Conservation (phyloP, 1,140 invertebrate genomes). For the Steinernema khuongi region DNA sequence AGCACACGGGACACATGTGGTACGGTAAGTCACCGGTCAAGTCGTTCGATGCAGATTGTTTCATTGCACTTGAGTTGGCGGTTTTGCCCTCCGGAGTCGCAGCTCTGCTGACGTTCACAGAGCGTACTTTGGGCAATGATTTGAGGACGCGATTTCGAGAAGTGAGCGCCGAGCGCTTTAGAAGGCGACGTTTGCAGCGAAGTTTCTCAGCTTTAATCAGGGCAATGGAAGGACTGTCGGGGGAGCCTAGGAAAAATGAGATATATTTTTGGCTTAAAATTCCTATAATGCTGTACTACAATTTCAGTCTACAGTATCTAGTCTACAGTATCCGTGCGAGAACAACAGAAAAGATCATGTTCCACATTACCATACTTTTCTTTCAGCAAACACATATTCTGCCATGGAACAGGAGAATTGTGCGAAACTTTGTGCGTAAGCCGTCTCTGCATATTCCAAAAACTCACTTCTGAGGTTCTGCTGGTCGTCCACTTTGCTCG, state of each 20-base stretch:
- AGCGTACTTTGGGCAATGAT: not conserved
- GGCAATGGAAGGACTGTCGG: not conserved
- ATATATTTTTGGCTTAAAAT: not conserved
- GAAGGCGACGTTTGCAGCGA: not conserved
- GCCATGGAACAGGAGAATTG: not conserved
- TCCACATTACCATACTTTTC: no score
- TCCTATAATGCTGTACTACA: no score
- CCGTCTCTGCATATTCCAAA: no score
- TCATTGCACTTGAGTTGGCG: not conserved
- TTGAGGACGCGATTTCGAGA: not conserved
- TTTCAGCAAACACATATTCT: no score
- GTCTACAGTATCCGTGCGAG: no score
- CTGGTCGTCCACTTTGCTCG: not conserved
- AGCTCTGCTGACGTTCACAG: not conserved
- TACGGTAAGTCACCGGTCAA: conserved; percentile 25
- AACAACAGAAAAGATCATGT: no score
- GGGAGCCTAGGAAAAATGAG: not conserved
- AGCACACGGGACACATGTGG: conserved; percentile 50
- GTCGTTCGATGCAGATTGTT: not conserved
- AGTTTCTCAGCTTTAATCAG: not conserved
- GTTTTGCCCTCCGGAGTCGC: not conserved
- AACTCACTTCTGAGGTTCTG: not conserved
- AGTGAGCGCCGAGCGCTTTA: conserved; percentile 12
- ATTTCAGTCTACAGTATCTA: no score
- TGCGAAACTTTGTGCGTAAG: no score